These are phyloP conservation scores for Stenurella melanura DNA, from an alignment of 2,888 invertebrate genomes.

Conservation along the genomic window DNA sequence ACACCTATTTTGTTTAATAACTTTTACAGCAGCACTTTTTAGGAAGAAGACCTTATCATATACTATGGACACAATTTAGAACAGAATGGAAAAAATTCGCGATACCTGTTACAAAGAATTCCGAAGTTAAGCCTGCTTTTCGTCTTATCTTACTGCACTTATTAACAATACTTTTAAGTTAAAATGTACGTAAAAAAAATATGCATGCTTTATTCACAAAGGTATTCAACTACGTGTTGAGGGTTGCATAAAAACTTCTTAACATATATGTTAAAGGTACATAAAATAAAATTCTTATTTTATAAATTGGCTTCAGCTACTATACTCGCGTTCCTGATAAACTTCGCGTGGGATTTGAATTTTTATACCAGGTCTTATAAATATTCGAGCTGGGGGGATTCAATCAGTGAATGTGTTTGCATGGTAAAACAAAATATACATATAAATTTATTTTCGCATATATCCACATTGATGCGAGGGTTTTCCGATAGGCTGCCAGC, in stretches of 20 bases:
- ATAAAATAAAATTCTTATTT: slow-evolving; percentile 25
- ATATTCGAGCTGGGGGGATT: slow-evolving; percentile 48
- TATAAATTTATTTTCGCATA: slow-evolving; percentile 60
- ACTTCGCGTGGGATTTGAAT: slow-evolving; percentile 51
- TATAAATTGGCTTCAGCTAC: slow-evolving; percentile 50
- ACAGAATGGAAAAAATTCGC: too few relatives aligned
- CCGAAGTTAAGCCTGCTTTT: too few relatives aligned
- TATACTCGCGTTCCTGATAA: slow-evolving; percentile 43
- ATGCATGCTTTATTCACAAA: background rate
- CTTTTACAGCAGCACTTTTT: too few relatives aligned
- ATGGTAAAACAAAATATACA: slow-evolving; percentile 59
- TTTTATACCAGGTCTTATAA: slow-evolving; percentile 43
- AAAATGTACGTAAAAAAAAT: too few relatives aligned
- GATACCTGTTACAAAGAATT: too few relatives aligned
- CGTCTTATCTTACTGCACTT: too few relatives aligned
- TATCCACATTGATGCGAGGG: slow-evolving; percentile 47
- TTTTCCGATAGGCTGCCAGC: slow-evolving; percentile 29
- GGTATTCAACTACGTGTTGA: background rate
- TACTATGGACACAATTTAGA: too few relatives aligned
- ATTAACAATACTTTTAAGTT: too few relatives aligned
- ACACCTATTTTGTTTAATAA: too few relatives aligned
- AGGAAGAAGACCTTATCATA: too few relatives aligned
- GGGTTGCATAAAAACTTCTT: background rate
- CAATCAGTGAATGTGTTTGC: slow-evolving; percentile 61
- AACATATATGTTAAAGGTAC: background rate